Evolutionary conservation across 1,140 invertebrate species (phyloP).

Genomic region (Maniola jurtina): DNA sequence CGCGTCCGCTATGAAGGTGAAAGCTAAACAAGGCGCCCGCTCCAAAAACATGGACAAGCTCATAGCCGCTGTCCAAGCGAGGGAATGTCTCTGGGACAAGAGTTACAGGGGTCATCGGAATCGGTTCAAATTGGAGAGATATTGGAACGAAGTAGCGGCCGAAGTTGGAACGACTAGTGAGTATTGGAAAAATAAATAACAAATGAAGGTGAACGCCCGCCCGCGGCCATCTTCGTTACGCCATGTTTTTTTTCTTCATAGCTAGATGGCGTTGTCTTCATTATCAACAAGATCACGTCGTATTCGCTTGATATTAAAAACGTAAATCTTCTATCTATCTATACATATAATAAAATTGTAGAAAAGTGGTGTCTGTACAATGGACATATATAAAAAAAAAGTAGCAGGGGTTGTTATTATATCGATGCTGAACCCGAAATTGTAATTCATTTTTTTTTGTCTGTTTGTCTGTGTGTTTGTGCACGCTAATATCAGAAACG

Average conservation of each 20-base stretch:
- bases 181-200: slow-evolving; percentile 33
- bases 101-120: slow-evolving; percentile 69
- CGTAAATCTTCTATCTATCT: too few species aligned
- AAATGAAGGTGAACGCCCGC: slow-evolving; percentile 50
- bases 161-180: slow-evolving; percentile 71
- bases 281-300: too few species aligned
- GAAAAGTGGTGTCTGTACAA: too few species aligned
- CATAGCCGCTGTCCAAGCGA: slow-evolving; percentile 66
- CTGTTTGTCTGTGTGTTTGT: too few species aligned
- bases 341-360: too few species aligned
- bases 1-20: slow-evolving; percentile 62
- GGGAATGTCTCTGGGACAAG: slow-evolving; percentile 73
- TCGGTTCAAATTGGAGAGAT: slow-evolving; percentile 68
- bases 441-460: too few species aligned
- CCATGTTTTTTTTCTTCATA: slow-evolving; percentile 9
- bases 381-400: too few species aligned
- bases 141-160: slow-evolving; percentile 72
- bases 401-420: too few species aligned
- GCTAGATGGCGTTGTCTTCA: too few species aligned
- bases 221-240: slow-evolving; percentile 39
- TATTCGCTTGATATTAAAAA: too few species aligned
- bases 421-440: too few species aligned
- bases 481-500: too few species aligned
- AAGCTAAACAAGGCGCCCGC: slow-evolving; percentile 49
- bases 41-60: slow-evolving; percentile 70